These are phyloP conservation scores for Isaurus tuberculatus DNA, from an alignment of 92 coral and sea anemone genomes.

Conservation along the genomic window DNA sequence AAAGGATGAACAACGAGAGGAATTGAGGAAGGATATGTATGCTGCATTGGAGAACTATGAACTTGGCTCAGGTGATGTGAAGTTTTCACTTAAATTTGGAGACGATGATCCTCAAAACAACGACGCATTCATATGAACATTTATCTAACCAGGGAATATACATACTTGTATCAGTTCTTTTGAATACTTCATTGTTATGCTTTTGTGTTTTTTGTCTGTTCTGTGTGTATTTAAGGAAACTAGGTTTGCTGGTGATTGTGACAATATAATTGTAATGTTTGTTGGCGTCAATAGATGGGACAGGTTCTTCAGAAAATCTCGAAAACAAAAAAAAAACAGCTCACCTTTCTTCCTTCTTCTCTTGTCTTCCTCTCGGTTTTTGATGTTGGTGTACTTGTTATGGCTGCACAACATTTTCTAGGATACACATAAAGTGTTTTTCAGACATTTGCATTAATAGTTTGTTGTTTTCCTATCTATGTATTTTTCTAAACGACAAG, in stretches of 20 bases:
- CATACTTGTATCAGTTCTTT: not conserved
- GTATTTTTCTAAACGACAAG: not conserved
- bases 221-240: not conserved
- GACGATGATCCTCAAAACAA: slow-evolving; percentile 46
- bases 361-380: not conserved
- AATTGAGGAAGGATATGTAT: slow-evolving; percentile 77
- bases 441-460: not conserved
- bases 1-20: slow-evolving; percentile 74
- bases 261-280: not conserved
- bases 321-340: not conserved
- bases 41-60: slow-evolving; percentile 85
- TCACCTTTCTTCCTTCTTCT: not conserved
- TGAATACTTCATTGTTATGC: not conserved
- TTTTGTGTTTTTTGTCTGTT: not conserved
- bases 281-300: not conserved
- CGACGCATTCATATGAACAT: not conserved
- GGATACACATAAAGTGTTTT: not conserved
- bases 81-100: slow-evolving; percentile 71
- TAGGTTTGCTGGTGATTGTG: not conserved
- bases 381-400: not conserved
- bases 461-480: not conserved
- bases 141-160: not conserved
- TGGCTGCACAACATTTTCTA: not conserved
- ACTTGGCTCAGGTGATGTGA: slow-evolving; percentile 54
- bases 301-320: not conserved